Percentiles rank a stretch among this genome's conserved stretches.
Evolutionary conservation across 2,797 vertebrate species (phyloP).

Genomic region (Dromococcyx pavoninus): DNA sequence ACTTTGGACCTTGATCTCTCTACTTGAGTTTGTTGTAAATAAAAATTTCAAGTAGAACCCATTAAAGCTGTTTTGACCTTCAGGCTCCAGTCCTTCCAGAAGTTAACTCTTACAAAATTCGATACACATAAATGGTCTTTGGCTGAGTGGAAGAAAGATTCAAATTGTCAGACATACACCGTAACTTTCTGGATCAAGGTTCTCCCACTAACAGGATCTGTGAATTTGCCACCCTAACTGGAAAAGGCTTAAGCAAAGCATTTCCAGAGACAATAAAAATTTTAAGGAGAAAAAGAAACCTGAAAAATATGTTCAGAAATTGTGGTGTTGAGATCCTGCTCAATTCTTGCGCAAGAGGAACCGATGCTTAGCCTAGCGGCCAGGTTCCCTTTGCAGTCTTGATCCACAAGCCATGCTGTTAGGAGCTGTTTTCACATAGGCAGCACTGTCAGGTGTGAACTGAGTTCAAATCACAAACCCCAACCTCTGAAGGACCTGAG

Average conservation of each 20-base stretch:
- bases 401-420: rapidly evolving
- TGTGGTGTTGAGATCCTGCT: background rate
- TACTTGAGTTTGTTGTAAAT: background rate
- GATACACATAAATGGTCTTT: background rate
- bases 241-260: background rate
- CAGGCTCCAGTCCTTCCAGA: background rate
- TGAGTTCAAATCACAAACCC: background rate
- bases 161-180: background rate
- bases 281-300: background rate
- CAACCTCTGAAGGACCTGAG: rapidly evolving
- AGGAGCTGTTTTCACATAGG: background rate
- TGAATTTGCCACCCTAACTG: background rate
- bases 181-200: background rate
- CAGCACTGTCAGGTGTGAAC: background rate
- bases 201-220: background rate
- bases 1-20: background rate
- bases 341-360: background rate
- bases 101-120: background rate
- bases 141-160: background rate
- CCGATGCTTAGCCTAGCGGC: rapidly evolving
- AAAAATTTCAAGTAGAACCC: background rate
- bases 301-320: background rate
- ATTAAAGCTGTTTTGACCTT: background rate
- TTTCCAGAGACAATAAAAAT: background rate
- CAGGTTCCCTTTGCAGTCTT: background rate